Conservation (phyloP, 2,797 vertebrate genomes). For the Aulostomus chinensis region DNA sequence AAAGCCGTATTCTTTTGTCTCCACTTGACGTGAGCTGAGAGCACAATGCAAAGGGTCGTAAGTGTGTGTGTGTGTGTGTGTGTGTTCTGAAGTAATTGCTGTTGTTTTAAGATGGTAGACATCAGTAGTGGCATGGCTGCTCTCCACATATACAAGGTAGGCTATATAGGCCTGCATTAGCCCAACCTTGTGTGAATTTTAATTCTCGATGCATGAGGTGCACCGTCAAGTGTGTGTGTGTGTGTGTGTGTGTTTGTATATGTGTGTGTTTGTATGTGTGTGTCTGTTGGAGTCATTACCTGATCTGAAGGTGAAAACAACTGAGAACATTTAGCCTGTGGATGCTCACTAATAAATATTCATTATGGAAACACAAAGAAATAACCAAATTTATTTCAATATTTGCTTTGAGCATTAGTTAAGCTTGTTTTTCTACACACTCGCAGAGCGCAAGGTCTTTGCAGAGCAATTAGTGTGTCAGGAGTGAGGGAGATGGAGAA, state of each 20-base stretch:
- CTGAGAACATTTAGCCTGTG: constrained; percentile 50
- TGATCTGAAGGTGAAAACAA: constrained; percentile 40
- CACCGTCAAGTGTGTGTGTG: not conserved
- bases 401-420: constrained; percentile 44
- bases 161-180: constrained; percentile 1
- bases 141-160: not conserved
- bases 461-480: constrained; percentile 9
- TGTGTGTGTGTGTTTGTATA: constrained; percentile 2
- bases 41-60: constrained; percentile 39
- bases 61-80: constrained; percentile 9
- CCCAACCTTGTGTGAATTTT: constrained; percentile 5
- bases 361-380: constrained; percentile 26
- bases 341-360: constrained; percentile 57
- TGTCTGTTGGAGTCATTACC: constrained; percentile 39
- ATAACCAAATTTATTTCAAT: constrained; percentile 49
- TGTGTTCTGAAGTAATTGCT: not conserved
- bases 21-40: constrained; percentile 55
- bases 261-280: constrained; percentile 7
- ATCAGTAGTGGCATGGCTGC: not conserved
- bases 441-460: constrained; percentile 25
- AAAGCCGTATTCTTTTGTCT: constrained; percentile 72
- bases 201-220: constrained; percentile 4
- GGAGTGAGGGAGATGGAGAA: not conserved
- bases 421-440: constrained; percentile 15
- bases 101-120: constrained; percentile 1